Evolutionary conservation across 2,113 vertebrate genomes (phyloP).

Genomic region (Tamias sibiricus): DNA sequence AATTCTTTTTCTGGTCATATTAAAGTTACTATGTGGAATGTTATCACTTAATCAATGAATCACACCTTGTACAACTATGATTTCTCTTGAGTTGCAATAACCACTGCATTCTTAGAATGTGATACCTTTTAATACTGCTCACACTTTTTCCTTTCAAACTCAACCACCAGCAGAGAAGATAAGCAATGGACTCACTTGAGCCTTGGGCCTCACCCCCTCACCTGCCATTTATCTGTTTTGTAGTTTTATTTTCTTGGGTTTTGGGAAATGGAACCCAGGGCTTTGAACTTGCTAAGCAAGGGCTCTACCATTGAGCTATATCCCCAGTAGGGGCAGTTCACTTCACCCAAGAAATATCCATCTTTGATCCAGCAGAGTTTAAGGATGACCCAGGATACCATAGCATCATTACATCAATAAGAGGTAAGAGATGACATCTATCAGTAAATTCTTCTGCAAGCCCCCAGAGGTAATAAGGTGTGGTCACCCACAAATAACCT

Average conservation of each 20-base stretch:
- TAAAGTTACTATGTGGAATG: background rate
- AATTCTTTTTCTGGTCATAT: background rate
- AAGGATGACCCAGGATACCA: background rate
- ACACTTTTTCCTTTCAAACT: background rate
- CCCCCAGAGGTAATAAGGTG: background rate
- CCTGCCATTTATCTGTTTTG: too few species aligned
- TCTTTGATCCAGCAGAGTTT: background rate
- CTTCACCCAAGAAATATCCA: background rate
- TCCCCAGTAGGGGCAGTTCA: background rate
- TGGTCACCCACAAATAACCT: background rate
- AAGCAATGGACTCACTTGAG: background rate
- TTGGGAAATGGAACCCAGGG: too few species aligned
- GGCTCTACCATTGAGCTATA: too few species aligned
- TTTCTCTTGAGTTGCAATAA: background rate
- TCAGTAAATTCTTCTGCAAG: background rate
- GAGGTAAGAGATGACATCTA: background rate
- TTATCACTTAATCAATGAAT: background rate
- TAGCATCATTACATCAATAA: background rate
- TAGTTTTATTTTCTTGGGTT: too few species aligned
- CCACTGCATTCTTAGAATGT: background rate
- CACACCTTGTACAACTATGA: too few species aligned
- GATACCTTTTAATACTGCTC: background rate
- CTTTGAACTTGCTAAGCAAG: too few species aligned
- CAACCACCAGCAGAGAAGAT: background rate
- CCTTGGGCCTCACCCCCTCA: too few species aligned